Base-by-base conservation (phyloP, 2,113 vertebrate genomes). In the Pluvianellus socialis region DNA sequence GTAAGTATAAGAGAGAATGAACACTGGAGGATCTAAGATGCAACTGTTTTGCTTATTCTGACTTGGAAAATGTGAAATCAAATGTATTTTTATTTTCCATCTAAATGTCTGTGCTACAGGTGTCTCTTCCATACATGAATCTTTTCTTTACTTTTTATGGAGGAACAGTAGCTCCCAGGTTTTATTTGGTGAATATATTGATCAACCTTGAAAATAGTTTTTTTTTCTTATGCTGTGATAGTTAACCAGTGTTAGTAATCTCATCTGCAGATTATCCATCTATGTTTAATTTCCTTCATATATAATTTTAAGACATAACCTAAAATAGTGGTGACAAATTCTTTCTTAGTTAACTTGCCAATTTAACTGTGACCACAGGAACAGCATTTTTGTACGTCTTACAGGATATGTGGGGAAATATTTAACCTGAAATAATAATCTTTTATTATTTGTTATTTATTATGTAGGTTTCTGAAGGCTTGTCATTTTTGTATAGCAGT, bases 401-500 rank as follows among this genome's bases (percentile, higher is more conserved):
- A 12, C 2, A 47, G 35, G 13, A 22, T 87, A 24, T 63, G 47
- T 91, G 52, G 28, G 47, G 59, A 93, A 92, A 76, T 63, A 73
- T 14, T 87, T 86, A 94, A 93, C 32, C 24, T 63, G 75, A 86
- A 93, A 74, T 52, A 90, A 76, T 67, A 21, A 55, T 96, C 42
- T 92, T 89, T 81, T 92, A 70, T 88, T 96, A 82, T 38, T 38
- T 38, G 38, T 38, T 38, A 38, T 38, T 38, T 38, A 38, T 38
- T 38, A 38, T 38, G 86, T 65, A 99, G 99, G 99, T 99, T 91
- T 99, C 99, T 45, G 99, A 99, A 98, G 99, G 99, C 62, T 98
- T 99, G 86, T 99, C 99, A 32, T 99, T 99, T 98, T 98, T 99
- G 86, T 99, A 99, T 97, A 99, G 98, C 80, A 99, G 99, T 79